Percentiles rank a stretch among this genome's conserved stretches.
Conservation (phyloP, 2,888 invertebrate species). For the Mythimna loreyi region DNA sequence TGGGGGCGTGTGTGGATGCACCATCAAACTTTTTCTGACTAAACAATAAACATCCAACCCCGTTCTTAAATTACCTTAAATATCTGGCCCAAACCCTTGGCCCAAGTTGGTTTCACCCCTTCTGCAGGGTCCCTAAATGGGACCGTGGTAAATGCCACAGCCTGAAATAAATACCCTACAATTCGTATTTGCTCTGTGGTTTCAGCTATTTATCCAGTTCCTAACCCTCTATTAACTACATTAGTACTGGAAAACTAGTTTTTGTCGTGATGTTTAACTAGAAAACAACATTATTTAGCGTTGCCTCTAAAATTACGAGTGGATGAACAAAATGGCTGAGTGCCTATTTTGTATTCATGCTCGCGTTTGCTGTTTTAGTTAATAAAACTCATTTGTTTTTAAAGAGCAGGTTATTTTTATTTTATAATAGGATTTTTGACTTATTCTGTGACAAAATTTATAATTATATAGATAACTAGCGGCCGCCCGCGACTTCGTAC, state of each 20-base stretch:
- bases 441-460: no score
- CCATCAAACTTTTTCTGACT: no score
- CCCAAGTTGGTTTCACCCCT: no score
- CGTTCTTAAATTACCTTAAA: no score
- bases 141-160: no score
- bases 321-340: conserved; percentile 13
- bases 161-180: background rate
- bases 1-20: no score
- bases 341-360: conserved; percentile 32
- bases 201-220: background rate
- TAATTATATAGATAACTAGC: no score
- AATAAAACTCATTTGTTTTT: conserved; percentile 20
- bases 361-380: conserved; percentile 20
- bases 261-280: conserved; percentile 2
- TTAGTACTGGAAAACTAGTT: conserved; percentile 10
- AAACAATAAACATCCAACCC: no score
- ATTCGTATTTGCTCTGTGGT: background rate
- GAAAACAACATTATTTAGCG: conserved; percentile 21
- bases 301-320: conserved; percentile 14
- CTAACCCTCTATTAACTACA: conserved; percentile 14
- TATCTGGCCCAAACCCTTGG: no score
- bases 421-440: background rate
- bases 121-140: no score
- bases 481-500: no score
- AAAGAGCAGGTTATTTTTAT: background rate